Conservation (phyloP, 2,113 vertebrate species). For the Crypturellus undulatus region DNA sequence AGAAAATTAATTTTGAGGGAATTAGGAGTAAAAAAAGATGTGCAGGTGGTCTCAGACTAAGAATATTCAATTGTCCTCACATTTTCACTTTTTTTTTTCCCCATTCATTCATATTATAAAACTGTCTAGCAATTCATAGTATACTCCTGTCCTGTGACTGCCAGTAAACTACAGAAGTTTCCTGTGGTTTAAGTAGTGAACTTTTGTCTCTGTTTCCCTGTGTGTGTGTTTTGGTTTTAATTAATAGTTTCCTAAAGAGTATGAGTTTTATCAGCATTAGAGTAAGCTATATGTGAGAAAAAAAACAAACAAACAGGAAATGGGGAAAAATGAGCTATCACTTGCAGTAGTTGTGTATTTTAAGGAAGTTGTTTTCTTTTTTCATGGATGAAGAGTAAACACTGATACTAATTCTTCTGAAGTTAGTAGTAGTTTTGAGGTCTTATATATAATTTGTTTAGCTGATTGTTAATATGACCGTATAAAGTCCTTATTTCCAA, state of each 20-base stretch:
- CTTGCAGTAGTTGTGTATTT: background rate
- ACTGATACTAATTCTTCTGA: background rate
- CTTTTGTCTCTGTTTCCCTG: slow-evolving; percentile 3
- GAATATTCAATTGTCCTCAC: background rate
- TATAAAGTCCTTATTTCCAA: background rate
- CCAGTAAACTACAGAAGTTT: background rate
- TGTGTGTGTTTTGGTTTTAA: background rate
- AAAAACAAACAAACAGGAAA: background rate
- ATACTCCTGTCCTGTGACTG: background rate
- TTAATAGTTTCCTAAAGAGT: slow-evolving; percentile 12
- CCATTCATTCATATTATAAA: background rate
- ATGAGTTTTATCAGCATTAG: background rate
- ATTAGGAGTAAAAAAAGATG: background rate
- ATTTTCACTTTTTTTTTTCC: background rate
- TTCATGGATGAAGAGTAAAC: background rate
- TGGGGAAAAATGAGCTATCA: background rate
- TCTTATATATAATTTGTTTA: background rate
- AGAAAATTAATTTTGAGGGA: background rate
- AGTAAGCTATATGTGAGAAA: background rate
- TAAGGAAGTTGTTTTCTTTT: background rate
- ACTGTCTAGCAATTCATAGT: background rate
- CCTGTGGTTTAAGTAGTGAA: background rate
- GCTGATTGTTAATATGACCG: background rate
- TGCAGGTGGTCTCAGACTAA: background rate
- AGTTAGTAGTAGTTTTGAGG: background rate